Evolutionary conservation across 2,113 vertebrate genomes (phyloP).

Genomic region (Alligator sinensis): DNA sequence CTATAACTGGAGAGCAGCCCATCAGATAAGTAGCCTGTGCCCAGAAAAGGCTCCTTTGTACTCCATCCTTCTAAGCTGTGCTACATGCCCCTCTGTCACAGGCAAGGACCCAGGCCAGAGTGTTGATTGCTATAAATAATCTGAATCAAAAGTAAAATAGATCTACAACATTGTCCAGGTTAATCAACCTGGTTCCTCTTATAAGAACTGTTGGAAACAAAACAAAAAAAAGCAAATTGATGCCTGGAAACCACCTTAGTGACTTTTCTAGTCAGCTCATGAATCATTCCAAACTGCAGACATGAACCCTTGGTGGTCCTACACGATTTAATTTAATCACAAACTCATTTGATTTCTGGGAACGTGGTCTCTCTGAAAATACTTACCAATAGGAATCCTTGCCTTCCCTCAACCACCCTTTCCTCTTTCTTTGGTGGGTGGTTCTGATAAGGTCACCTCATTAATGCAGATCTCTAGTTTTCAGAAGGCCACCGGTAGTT

Average conservation of each 20-base stretch:
- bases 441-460: conserved; percentile 75
- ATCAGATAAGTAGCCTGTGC: background rate
- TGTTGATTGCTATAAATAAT: conserved; percentile 49
- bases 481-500: conserved; percentile 71
- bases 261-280: conserved; percentile 57
- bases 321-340: conserved; percentile 53
- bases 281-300: conserved; percentile 61
- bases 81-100: background rate
- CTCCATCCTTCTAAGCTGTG: background rate
- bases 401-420: conserved; percentile 61
- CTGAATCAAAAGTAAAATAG: conserved; percentile 36
- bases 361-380: conserved; percentile 55
- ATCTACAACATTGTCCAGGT: background rate
- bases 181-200: conserved; percentile 46
- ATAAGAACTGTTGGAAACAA: conserved; percentile 66
- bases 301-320: conserved; percentile 57
- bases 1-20: conserved; percentile 44
- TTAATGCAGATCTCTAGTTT: conserved; percentile 75
- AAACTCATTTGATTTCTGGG: conserved; percentile 68
- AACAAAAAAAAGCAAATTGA: conserved; percentile 70
- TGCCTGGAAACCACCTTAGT: conserved; percentile 56
- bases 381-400: conserved; percentile 70
- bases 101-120: background rate
- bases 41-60: background rate
- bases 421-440: conserved; percentile 46